phyloP scores from a whole-genome alignment of 2,888 invertebrate species.

The Desoria tigrina region DNA sequence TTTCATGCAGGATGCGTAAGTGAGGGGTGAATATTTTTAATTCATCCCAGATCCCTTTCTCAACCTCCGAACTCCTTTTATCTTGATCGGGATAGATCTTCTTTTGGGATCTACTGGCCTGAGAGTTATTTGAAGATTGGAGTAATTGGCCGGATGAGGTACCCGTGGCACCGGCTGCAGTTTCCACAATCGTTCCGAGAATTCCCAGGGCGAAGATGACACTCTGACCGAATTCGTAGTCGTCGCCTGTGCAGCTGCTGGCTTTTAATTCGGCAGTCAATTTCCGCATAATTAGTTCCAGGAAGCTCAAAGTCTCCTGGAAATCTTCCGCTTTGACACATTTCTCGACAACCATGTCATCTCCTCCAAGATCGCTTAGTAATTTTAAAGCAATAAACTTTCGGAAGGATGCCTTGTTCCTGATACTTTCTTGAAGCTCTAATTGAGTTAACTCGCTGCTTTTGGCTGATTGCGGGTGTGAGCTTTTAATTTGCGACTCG shows the following conservation, averaged over 20 bases:
- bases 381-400: slow-evolving; percentile 44
- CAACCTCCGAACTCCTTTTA: not conserved
- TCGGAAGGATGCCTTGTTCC: not conserved
- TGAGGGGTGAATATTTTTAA: slow-evolving; percentile 40
- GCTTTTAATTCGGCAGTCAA: slow-evolving; percentile 32
- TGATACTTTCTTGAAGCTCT: slow-evolving; percentile 5
- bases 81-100: slow-evolving; percentile 6
- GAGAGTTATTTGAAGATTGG: not conserved
- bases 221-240: slow-evolving; percentile 41
- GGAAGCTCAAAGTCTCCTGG: slow-evolving; percentile 36
- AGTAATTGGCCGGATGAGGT: slow-evolving; percentile 6
- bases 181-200: slow-evolving; percentile 42
- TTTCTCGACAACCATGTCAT: slow-evolving; percentile 42
- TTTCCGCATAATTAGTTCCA: slow-evolving; percentile 45
- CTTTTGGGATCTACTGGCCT: not conserved
- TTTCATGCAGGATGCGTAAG: slow-evolving; percentile 30
- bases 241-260: slow-evolving; percentile 15
- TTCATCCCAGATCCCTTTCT: slow-evolving; percentile 34
- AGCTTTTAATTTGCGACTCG: too few species aligned
- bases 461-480: slow-evolving; percentile 4
- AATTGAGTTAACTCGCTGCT: slow-evolving; percentile 14
- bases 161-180: slow-evolving; percentile 10
- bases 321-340: slow-evolving; percentile 31
- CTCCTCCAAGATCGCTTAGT: slow-evolving; percentile 39
- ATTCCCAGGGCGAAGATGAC: slow-evolving; percentile 41